A percentile compares a stretch with the other conserved stretches of the same genome.
These are phyloP conservation scores for Heteromormyrus szaboi DNA, from an alignment of 2,797 vertebrate genomes.

Conservation along the genomic window DNA sequence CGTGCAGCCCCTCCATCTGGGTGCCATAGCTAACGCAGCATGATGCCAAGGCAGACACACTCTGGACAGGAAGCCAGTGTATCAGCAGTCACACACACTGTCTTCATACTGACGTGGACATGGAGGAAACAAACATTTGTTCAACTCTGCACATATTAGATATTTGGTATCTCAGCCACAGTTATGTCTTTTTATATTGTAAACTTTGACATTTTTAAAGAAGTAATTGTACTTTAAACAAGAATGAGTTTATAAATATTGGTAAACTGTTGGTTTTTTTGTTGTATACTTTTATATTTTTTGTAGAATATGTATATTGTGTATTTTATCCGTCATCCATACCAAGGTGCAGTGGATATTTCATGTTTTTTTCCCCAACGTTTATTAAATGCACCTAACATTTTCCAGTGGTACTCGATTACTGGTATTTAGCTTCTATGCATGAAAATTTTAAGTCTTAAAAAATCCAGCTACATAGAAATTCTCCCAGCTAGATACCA, in stretches of 20 bases:
- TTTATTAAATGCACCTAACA: not conserved
- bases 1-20: not conserved
- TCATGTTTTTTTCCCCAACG: not conserved
- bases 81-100: not conserved
- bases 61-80: not conserved
- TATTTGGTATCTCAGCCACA: not conserved
- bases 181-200: slow-evolving; percentile 1
- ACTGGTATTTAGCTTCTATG: not conserved
- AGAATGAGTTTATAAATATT: not conserved
- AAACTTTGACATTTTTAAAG: not conserved
- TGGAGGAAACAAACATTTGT: not conserved
- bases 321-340: not conserved
- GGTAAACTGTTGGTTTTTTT: not conserved
- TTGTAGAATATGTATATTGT: not conserved
- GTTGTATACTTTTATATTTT: not conserved
- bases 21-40: not conserved
- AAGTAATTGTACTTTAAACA: not conserved
- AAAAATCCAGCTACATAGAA: not conserved
- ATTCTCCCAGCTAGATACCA: not conserved
- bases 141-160: not conserved
- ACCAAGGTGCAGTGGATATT: not conserved
- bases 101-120: not conserved
- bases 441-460: not conserved
- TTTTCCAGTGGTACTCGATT: not conserved
- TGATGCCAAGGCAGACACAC: not conserved